Evolutionary conservation across 2,888 invertebrate species (phyloP).

Genomic region (Melanostoma scalare): DNA sequence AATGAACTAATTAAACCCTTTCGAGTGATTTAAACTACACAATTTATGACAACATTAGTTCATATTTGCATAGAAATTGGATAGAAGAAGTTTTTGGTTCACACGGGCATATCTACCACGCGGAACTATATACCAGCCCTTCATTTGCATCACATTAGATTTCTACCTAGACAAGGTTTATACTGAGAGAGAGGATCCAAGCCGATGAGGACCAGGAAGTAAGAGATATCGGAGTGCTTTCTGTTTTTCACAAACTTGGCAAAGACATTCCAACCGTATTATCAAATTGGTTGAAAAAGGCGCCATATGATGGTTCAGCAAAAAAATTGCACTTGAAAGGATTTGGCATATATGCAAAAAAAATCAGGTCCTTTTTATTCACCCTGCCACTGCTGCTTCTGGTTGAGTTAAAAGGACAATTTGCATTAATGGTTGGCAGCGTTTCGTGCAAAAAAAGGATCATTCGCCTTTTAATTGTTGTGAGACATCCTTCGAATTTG

Average conservation of each 20-base stretch:
- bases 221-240: not conserved
- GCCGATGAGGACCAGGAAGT: conserved; percentile 19
- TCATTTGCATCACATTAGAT: conserved; percentile 29
- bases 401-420: conserved; percentile 11
- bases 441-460: conserved; percentile 58
- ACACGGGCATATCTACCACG: conserved; percentile 12
- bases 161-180: not conserved
- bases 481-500: conserved; percentile 50
- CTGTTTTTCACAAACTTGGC: not conserved
- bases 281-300: too few relatives aligned
- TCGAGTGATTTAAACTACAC: not conserved
- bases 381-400: conserved; percentile 22
- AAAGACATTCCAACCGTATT: not conserved
- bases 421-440: conserved; percentile 37
- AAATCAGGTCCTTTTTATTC: conserved; percentile 14
- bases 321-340: conserved; percentile 17
- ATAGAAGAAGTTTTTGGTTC: conserved; percentile 9
- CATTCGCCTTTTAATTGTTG: conserved; percentile 67
- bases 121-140: conserved; percentile 30
- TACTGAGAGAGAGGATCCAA: conserved; percentile 1
- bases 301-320: too few relatives aligned
- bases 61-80: not conserved
- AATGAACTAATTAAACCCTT: conserved; percentile 9
- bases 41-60: conserved; percentile 3
- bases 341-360: conserved; percentile 12